Evolutionary conservation across 2,888 invertebrate genomes (phyloP), one percentile per base, ranked within the genome.

Genomic region (Lobophora halterata): DNA sequence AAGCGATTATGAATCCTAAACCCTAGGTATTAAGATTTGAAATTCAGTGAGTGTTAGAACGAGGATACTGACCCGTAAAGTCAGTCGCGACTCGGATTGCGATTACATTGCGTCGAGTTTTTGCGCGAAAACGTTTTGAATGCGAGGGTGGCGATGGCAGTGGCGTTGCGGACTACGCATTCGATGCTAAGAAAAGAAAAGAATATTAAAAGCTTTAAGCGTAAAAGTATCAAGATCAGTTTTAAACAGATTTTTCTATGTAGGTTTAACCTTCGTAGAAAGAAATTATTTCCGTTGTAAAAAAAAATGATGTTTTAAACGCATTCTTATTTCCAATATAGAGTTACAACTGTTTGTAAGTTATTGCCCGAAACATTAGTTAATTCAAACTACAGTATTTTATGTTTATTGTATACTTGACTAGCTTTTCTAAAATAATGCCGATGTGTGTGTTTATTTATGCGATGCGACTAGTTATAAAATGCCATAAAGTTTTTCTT

Each of bases 61-160:
- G 46, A 57, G 56, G 52, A 62, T 58, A 49, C 54, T 59, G 59
- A 59, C 60, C 57, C 52, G 49, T 47, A 51, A 49, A 65, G 51
- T 58, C 49, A 52, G 49, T 39, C 46, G 53, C 58, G 55, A 61
- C 41, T 30, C 28, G 52, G 61, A 62, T 61, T 61, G 57, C 46
- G 61, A 65, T 65, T 63, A 65, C 58, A 49, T 46, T 55, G 51
- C 57, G 52, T 58, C 50, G 48, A 55, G 58, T 67, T 68, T 68
- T 69, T 64, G 52, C 49, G 56, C 53, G 55, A 58, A 53, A 61
- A 51, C 55, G 27, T 32, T 49, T 46, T 47, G 49, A 45, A 43
- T 44, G 58, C 49, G 55, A 55, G 61, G 61, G 65, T 55, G 63
- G 47, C 38, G 30, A 36, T 33, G 47, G 52, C 43, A 34, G 36